Base-by-base conservation (phyloP, 35 echinoderm and acorn worm species). In the Diadema setosum region DNA sequence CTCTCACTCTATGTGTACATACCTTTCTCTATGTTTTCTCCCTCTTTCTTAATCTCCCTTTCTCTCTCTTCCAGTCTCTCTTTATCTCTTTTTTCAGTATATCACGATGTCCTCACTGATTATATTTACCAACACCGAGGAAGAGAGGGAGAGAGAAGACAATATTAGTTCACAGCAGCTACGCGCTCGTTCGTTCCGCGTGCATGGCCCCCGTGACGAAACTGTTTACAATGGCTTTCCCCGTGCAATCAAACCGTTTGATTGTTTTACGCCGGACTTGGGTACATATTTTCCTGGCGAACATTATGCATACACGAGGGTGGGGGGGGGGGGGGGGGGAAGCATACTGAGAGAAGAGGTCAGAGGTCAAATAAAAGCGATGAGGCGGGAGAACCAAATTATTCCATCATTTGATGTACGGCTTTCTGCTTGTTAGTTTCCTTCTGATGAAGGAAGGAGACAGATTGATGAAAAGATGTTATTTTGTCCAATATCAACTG, bases 191-290 rank as follows among this genome's bases (percentile, higher is more conserved):
- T n/a, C n/a, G n/a, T n/a, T n/a, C n/a, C 24, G 35, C 44, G 23
- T 78, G 73, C 39, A 39, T 44, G 73, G 40, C 29, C 73, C 73
- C 37, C 73, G 73, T 78, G 73, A 78, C 73, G 44, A 44, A n/a
- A n/a, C 44, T 78, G 44, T 78, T 78, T 78, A 41, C 73, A 78
- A 44, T 78, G 73, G 73, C 35, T 78, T 78, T 78, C 73, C 73
- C 73, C 73, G 73, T n/a, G 40, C 73, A 35, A 78, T 39, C 40
- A 78, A 78, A 78, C 40, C 27, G 2, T 41, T 9, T 26, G 73
- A 25, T 78, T 78, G 73, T 78, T 78, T 78, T 78, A 78, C 73
- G 40, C 21, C 40, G 44, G 37, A 78, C 39, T n/a, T 44, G 44
- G 25, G 24, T 78, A 78, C 73, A 78, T 78, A 78, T 44, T 78